Conservation (phyloP, 2,797 vertebrate genomes). For the Macropodus opercularis region DNA sequence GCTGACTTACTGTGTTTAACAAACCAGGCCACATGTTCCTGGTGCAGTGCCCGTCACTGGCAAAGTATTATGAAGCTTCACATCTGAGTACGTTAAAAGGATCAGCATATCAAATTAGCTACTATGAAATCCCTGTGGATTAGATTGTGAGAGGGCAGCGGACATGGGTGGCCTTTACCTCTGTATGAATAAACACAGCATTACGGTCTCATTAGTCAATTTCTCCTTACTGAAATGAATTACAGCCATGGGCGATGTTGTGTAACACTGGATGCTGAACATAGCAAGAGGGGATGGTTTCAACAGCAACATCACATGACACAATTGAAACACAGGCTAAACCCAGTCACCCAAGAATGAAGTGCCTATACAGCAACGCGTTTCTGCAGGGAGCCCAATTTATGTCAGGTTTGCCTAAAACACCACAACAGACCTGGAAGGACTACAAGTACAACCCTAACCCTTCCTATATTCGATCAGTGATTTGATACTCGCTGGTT, state of each 20-base stretch:
- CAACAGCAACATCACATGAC: slow-evolving; percentile 11
- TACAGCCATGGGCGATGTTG: neutral
- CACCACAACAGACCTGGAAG: too few species aligned
- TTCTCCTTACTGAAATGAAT: slow-evolving; percentile 39
- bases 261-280: slow-evolving; percentile 8
- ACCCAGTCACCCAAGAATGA: too few species aligned
- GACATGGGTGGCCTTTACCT: slow-evolving; percentile 43
- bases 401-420: too few species aligned
- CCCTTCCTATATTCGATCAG: too few species aligned
- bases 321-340: slow-evolving; percentile 15
- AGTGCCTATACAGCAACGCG: too few species aligned
- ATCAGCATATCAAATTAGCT: slow-evolving; percentile 57
- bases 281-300: slow-evolving; percentile 2
- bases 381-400: too few species aligned
- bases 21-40: slow-evolving; percentile 43
- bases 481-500: too few species aligned
- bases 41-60: slow-evolving; percentile 28
- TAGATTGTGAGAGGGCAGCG: slow-evolving; percentile 39
- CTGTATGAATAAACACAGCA: slow-evolving; percentile 44
- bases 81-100: slow-evolving; percentile 47
- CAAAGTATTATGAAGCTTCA: slow-evolving; percentile 31
- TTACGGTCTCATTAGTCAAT: slow-evolving; percentile 53
- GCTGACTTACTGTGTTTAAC: slow-evolving; percentile 45
- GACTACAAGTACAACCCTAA: too few species aligned
- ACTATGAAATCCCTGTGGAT: slow-evolving; percentile 44